These are phyloP conservation scores for Marcusenius ussheri DNA, from an alignment of 2,113 vertebrate genomes.

Conservation along the genomic window DNA sequence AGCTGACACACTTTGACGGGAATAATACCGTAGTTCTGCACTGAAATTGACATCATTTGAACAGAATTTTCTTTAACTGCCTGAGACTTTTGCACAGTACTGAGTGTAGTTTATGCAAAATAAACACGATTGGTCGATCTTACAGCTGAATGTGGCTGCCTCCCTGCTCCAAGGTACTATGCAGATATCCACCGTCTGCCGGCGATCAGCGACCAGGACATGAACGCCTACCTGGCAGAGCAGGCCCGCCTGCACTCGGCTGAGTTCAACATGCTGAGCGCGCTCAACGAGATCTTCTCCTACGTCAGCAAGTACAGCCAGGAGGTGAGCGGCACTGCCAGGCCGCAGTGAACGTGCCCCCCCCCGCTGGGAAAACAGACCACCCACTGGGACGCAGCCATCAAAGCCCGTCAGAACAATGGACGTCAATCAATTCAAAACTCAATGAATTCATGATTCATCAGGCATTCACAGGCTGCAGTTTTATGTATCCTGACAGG, in stretches of 20 bases:
- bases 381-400: background rate
- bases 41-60: background rate
- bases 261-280: constrained; percentile 90
- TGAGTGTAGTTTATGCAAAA: background rate
- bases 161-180: constrained; percentile 76
- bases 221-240: constrained; percentile 95
- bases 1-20: background rate
- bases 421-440: background rate
- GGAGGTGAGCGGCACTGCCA: constrained; percentile 64
- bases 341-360: too few species aligned
- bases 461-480: background rate
- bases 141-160: background rate
- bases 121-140: background rate
- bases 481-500: background rate
- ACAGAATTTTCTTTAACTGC: background rate
- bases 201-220: constrained; percentile 94
- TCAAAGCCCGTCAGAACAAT: background rate
- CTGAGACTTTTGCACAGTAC: background rate
- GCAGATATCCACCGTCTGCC: constrained; percentile 90
- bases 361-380: background rate
- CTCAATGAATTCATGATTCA: background rate
- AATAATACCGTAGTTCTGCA: background rate
- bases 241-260: constrained; percentile 83
- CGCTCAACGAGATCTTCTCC: constrained; percentile 87
- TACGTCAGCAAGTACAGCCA: constrained; percentile 92